These are phyloP conservation scores for Elegia similella DNA, from an alignment of 2,888 invertebrate species.

Conservation along the genomic window DNA sequence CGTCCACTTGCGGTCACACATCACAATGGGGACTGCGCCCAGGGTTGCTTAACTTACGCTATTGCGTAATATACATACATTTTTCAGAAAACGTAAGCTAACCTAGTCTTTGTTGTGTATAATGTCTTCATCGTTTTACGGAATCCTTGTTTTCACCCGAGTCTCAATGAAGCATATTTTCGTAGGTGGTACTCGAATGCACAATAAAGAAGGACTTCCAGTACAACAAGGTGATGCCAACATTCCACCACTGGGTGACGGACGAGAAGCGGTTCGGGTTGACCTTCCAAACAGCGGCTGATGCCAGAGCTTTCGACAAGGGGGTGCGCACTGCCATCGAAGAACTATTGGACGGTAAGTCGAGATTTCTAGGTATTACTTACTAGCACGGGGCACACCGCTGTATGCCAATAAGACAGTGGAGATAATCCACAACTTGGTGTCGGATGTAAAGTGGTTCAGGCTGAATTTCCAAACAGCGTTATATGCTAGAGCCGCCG, in stretches of 20 bases:
- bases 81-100: no score
- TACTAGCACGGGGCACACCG: no score
- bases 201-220: slow-evolving; percentile 97
- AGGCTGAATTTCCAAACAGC: background rate
- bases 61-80: no score
- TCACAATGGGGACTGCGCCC: no score
- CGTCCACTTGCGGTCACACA: no score
- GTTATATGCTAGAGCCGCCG: background rate
- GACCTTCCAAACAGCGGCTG: slow-evolving; percentile 97
- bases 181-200: slow-evolving; percentile 95
- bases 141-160: no score
- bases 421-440: no score
- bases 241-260: slow-evolving; percentile 98
- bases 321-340: slow-evolving; percentile 94
- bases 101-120: no score
- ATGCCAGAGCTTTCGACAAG: slow-evolving; percentile 96
- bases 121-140: no score
- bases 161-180: slow-evolving; percentile 27
- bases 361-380: background rate
- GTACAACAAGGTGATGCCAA: slow-evolving; percentile 98
- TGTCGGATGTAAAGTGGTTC: background rate
- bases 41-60: no score
- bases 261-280: slow-evolving; percentile 97
- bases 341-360: slow-evolving; percentile 94
- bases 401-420: no score